These are phyloP conservation scores for Zaprionus gabonicus DNA, from an alignment of 1,140 invertebrate genomes.

Conservation along the genomic window DNA sequence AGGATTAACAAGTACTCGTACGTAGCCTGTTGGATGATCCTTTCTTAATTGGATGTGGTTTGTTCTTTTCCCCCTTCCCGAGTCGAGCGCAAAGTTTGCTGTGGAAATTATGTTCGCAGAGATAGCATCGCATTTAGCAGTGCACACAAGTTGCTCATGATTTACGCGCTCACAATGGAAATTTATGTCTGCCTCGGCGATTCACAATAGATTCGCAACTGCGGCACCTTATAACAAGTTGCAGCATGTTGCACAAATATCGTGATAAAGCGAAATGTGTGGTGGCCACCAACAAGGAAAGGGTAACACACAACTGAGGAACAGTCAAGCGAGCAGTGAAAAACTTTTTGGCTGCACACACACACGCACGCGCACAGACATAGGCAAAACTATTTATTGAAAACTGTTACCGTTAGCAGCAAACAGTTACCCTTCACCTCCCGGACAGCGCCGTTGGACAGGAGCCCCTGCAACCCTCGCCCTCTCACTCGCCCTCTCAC, in stretches of 20 bases:
- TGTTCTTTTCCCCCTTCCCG: neutral
- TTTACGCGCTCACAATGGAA: neutral
- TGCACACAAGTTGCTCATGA: neutral
- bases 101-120: neutral
- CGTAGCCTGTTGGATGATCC: neutral
- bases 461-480: no score
- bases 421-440: conserved; percentile 54
- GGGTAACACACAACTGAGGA: conserved; percentile 43
- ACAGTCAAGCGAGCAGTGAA: conserved; percentile 71
- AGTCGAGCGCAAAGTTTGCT: neutral
- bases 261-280: conserved; percentile 50
- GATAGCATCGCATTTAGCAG: neutral
- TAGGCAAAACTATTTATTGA: conserved; percentile 78
- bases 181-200: neutral
- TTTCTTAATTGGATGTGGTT: conserved; percentile 1
- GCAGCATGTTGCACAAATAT: conserved; percentile 24
- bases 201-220: conserved; percentile 12
- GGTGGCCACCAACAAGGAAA: conserved; percentile 40
- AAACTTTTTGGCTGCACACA: conserved; percentile 58
- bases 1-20: neutral
- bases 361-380: conserved; percentile 35
- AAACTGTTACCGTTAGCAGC: conserved; percentile 79
- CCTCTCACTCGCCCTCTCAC: neutral
- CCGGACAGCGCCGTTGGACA: neutral
- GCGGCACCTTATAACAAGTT: conserved; percentile 10